phyloP scores from a whole-genome alignment of 2,888 invertebrate genomes.

The Branchinecta sandiegonensis region DNA sequence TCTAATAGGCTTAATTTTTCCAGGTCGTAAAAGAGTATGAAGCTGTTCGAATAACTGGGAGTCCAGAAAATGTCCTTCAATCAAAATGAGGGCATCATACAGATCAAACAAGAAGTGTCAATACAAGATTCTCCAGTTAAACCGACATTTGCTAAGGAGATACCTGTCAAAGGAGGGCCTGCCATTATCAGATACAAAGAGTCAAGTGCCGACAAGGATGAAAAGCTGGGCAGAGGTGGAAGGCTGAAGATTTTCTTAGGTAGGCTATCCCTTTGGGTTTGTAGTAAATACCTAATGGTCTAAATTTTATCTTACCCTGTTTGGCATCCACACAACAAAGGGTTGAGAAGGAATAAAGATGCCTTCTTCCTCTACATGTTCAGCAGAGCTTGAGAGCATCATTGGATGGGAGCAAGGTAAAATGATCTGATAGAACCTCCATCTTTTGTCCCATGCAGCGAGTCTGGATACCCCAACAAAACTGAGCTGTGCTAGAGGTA shows the following conservation, averaged over 20 bases:
- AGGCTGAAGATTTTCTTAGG: conserved; percentile 5
- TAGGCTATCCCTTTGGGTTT: neutral
- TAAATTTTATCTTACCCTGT: neutral
- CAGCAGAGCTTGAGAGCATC: too few species aligned
- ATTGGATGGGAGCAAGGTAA: too few species aligned
- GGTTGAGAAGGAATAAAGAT: too few species aligned
- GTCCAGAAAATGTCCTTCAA: neutral
- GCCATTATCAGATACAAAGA: neutral
- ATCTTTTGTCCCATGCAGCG: too few species aligned
- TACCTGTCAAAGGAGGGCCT: neutral
- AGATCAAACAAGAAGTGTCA: neutral
- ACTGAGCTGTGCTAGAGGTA: too few species aligned
- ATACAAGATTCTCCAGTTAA: neutral
- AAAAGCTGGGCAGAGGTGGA: neutral
- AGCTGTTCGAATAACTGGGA: neutral
- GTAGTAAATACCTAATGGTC: neutral
- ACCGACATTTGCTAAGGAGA: neutral
- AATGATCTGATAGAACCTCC: too few species aligned
- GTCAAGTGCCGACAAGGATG: neutral
- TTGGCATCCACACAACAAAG: neutral
- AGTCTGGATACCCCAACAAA: too few species aligned
- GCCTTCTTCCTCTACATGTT: too few species aligned
- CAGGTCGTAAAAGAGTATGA: too few species aligned
- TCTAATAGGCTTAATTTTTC: too few species aligned
- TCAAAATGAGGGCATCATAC: conserved; percentile 7